Evolutionary conservation across 92 coral and sea anemone genomes (phyloP), one percentile per base, ranked within the genome.

Genomic region (Montipora capitata): DNA sequence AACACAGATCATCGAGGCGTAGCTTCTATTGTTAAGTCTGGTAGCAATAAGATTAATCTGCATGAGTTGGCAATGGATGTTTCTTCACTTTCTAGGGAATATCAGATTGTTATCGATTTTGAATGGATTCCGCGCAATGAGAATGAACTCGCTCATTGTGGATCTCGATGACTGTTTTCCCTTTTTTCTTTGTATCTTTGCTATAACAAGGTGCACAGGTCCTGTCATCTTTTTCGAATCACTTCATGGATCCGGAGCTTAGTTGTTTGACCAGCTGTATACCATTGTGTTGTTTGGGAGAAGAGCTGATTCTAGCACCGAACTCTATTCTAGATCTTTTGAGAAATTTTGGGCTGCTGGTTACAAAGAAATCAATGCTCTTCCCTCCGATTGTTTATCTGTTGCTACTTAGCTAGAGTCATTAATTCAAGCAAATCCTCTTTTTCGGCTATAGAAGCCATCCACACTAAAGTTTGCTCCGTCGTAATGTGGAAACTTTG

Each of bases 21-120:
- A 58, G 81, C 76, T 1, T 3, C 75, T 39, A 82, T 92, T 70
- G 87, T 88, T 62, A 58, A 88, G 66, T 82, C 86, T 10, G 92
- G 95, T 3, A 88, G 90, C 77, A 92, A 14, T 40, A 92, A 88
- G 58, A 68, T 42, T 16, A 77, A 82, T 72, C 48, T 92, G 48
- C 92, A 92, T 40, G 44, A 86, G 42, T 17, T 91, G 12, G 94
- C 92, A 38, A 14, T 91, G 65, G 78, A 91, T 11, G 81, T 91
- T 72, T 87, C 66, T 63, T 40, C 63, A 13, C 81, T 59, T 74
- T 72, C 88, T 10, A 62, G 52, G 44, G 76, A 79, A 38, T 27
- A 91, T 72, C 40, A 86, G 51, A 82, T 91, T 5, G 63, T 8
- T 11, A 56, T 91, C 20, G 64, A 81, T 57, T 5, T 57, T 0